phyloP scores from a whole-genome alignment of 2,113 vertebrate genomes.

The Cepphus grylle region DNA sequence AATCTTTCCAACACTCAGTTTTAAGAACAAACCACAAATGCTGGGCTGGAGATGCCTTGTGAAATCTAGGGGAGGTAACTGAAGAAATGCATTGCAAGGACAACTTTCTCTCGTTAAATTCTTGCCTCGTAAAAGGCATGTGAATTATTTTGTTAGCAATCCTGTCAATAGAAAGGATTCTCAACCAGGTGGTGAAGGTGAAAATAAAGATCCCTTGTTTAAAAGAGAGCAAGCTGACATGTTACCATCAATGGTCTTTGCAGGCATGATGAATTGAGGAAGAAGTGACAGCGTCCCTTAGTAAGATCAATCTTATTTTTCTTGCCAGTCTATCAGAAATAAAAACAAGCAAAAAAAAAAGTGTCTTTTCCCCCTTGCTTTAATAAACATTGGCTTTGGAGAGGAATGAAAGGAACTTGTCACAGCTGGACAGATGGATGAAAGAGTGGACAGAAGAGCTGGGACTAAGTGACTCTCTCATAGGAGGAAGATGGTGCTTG shows the following conservation, averaged over 20 bases:
- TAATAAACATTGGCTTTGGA: not conserved
- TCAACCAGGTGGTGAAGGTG: not conserved
- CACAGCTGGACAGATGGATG: not conserved
- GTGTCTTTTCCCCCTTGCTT: not conserved
- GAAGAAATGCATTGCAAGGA: not conserved
- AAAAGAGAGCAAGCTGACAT: not conserved
- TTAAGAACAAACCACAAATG: not conserved
- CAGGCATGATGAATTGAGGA: not conserved
- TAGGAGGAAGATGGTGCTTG: not conserved
- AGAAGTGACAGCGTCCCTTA: not conserved
- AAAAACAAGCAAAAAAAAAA: not conserved
- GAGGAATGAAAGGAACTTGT: not conserved
- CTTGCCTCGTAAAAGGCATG: not conserved
- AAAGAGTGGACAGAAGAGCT: not conserved
- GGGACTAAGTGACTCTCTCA: not conserved
- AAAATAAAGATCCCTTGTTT: not conserved
- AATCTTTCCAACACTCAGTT: not conserved
- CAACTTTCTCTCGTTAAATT: not conserved
- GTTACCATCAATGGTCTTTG: not conserved
- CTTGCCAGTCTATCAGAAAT: not conserved
- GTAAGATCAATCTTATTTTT: not conserved
- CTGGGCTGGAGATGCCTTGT: not conserved
- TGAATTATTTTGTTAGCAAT: not conserved
- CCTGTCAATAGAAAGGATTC: not conserved
- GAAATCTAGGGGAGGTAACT: not conserved